phyloP scores from a whole-genome alignment of 2,113 vertebrate species.

The Rhombomys opimus region DNA sequence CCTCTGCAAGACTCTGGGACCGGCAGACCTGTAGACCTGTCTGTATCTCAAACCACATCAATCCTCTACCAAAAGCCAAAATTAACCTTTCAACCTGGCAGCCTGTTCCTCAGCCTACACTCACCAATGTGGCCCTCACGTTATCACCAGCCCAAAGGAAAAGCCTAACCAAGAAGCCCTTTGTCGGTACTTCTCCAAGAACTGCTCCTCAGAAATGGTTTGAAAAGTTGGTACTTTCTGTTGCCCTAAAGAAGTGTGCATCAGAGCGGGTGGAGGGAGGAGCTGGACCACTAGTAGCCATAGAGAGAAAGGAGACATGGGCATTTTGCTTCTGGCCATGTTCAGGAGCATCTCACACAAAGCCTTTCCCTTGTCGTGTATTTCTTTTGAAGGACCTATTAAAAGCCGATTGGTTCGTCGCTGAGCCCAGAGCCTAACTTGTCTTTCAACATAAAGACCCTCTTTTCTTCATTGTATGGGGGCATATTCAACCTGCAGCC shows the following conservation, averaged over 20 bases:
- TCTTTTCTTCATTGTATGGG: background rate
- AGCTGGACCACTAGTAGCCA: rapidly evolving
- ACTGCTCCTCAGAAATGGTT: background rate
- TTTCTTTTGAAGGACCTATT: background rate
- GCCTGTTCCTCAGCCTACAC: background rate
- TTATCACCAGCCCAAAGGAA: background rate
- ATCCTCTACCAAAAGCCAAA: background rate
- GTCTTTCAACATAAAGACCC: background rate
- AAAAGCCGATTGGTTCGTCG: background rate
- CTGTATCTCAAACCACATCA: background rate
- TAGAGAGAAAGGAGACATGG: background rate
- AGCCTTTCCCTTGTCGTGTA: rapidly evolving
- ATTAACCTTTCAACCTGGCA: background rate
- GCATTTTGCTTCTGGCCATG: rapidly evolving
- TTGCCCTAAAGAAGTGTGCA: background rate
- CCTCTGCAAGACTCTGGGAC: background rate
- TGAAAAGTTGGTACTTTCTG: background rate
- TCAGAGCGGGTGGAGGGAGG: too few relatives aligned
- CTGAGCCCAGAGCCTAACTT: background rate
- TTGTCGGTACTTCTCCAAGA: background rate
- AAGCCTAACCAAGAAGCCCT: background rate
- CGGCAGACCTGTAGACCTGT: background rate
- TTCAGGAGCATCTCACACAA: background rate
- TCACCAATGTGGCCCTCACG: too few relatives aligned
- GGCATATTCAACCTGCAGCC: background rate